Conservation (phyloP, 1,140 invertebrate species). For the Euura lappo region DNA sequence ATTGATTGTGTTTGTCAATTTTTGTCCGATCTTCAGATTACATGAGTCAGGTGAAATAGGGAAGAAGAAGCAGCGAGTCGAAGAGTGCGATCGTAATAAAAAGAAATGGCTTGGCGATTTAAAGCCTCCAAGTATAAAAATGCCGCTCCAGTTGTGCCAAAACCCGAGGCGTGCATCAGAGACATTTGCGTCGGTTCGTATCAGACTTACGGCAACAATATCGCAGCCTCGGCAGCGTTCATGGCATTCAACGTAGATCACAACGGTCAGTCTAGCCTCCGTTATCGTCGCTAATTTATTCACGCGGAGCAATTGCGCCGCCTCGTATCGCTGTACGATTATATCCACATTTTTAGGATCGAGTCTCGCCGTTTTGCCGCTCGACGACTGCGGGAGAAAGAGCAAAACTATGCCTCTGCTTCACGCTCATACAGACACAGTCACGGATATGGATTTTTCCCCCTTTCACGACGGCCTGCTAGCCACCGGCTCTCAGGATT, state of each 20-base stretch:
- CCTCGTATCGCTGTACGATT: not conserved
- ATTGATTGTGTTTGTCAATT: no score
- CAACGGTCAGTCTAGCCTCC: conserved; percentile 56
- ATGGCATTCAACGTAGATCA: conserved; percentile 95
- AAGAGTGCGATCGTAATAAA: conserved; percentile 26
- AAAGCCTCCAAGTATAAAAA: conserved; percentile 98
- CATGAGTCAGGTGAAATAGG: conserved; percentile 47
- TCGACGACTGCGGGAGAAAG: conserved; percentile 86
- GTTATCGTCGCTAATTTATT: not conserved
- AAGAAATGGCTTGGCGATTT: conserved; percentile 90
- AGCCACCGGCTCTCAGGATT: conserved; percentile 90
- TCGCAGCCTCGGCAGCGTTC: conserved; percentile 88
- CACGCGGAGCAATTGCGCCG: not conserved
- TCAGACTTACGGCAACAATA: conserved; percentile 93
- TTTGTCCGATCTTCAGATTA: conserved; percentile 43
- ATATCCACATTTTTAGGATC: conserved; percentile 65
- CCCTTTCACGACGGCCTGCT: conserved; percentile 92
- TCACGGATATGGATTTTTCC: conserved; percentile 94
- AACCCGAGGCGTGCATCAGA: conserved; percentile 87
- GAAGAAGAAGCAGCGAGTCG: conserved; percentile 26
- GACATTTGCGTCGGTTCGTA: conserved; percentile 90
- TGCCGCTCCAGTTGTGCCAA: conserved; percentile 90
- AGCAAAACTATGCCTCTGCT: conserved; percentile 83
- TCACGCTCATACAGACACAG: conserved; percentile 86
- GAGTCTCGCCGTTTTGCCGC: conserved; percentile 83